Conservation (phyloP, 2,113 vertebrate genomes). For the Apeltes quadracus region DNA sequence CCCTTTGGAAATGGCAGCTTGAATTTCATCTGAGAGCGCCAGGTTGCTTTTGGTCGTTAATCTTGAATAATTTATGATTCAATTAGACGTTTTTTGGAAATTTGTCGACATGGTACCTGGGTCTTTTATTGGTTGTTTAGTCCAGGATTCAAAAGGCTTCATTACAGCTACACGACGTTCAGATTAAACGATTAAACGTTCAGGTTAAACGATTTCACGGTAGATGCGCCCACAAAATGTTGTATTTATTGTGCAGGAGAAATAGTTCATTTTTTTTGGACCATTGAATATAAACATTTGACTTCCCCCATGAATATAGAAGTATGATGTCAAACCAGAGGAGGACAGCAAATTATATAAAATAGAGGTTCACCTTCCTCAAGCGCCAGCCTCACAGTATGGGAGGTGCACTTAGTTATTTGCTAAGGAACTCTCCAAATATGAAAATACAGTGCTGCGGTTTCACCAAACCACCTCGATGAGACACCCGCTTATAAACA, state of each 20-base stretch:
- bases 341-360: not conserved
- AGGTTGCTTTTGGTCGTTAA: conserved; percentile 36
- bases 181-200: too few species aligned
- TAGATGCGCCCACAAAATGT: conserved; percentile 9
- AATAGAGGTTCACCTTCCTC: not conserved
- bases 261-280: conserved; percentile 10
- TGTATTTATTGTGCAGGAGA: conserved; percentile 26
- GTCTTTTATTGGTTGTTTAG: conserved; percentile 37
- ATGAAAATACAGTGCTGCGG: conserved; percentile 30
- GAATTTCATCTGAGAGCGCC: conserved; percentile 28
- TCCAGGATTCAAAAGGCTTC: conserved; percentile 21
- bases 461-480: conserved; percentile 32
- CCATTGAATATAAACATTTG: conserved; percentile 31
- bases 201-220: conserved; percentile 10
- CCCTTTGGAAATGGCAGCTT: conserved; percentile 20
- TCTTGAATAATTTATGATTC: conserved; percentile 32
- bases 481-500: conserved; percentile 16
- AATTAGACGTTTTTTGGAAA: conserved; percentile 40
- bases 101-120: not conserved
- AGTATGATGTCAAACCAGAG: conserved; percentile 15
- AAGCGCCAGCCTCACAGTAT: not conserved
- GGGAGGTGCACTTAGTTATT: conserved; percentile 14
- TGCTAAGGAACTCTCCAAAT: conserved; percentile 27
- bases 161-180: conserved; percentile 17
- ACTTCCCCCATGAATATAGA: not conserved